Conservation (phyloP, 2,888 invertebrate species). For the Malachius bipustulatus region DNA sequence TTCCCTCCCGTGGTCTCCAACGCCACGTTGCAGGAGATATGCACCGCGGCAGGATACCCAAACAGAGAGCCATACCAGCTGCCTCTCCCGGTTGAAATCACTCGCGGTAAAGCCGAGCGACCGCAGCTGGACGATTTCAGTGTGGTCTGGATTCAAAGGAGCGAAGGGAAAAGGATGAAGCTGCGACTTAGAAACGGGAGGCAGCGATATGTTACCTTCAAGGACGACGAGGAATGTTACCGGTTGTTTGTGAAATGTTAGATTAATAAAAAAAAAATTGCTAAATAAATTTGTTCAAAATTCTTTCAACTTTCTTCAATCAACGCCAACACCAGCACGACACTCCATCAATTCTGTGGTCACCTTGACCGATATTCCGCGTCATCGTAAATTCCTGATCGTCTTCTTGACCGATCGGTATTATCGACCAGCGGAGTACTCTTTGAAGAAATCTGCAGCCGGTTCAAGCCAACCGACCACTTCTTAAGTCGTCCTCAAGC, state of each 20-base stretch:
- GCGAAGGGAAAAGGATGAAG: constrained; percentile 16
- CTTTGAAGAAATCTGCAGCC: too few relatives aligned
- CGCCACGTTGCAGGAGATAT: constrained; percentile 46
- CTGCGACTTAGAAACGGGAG: constrained; percentile 28
- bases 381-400: too few relatives aligned
- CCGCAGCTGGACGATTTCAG: constrained; percentile 27
- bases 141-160: constrained; percentile 27
- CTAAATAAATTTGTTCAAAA: constrained; percentile 5
- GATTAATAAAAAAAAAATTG: constrained; percentile 7
- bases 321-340: too few relatives aligned
- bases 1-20: constrained; percentile 44
- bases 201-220: constrained; percentile 28
- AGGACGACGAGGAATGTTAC: constrained; percentile 26
- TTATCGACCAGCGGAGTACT: too few relatives aligned
- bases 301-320: constrained; percentile 2
- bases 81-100: constrained; percentile 12
- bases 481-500: too few relatives aligned
- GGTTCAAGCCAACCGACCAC: too few relatives aligned
- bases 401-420: too few relatives aligned
- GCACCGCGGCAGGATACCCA: constrained; percentile 48
- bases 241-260: constrained; percentile 30
- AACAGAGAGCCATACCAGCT: constrained; percentile 40
- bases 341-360: too few relatives aligned
- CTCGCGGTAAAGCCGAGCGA: constrained; percentile 11
- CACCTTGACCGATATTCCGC: too few relatives aligned